Percentiles rank a stretch among this genome's conserved stretches.
These are phyloP conservation scores for Cephus cinctus DNA, from an alignment of 1,140 invertebrate species.

Conservation along the genomic window DNA sequence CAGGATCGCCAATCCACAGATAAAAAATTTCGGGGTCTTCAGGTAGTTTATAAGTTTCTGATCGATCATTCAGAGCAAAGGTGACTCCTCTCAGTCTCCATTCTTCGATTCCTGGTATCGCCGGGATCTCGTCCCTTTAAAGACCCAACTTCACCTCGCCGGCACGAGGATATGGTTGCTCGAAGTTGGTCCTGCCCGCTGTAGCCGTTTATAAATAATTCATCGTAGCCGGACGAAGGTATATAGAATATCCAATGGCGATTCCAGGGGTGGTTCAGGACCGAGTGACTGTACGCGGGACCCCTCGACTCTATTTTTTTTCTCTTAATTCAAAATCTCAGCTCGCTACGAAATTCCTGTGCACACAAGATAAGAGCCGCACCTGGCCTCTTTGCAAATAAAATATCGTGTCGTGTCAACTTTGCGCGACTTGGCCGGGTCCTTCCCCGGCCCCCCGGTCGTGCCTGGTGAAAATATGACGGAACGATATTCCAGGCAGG, in stretches of 20 bases:
- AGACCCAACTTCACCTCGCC: too few species aligned
- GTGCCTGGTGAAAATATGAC: conserved; percentile 38
- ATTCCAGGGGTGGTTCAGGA: not conserved
- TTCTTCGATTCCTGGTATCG: too few species aligned
- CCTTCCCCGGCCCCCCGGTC: too few species aligned
- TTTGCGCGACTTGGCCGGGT: too few species aligned
- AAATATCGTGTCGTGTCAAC: conserved; percentile 36
- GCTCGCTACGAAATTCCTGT: conserved; percentile 34
- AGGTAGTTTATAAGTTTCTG: too few species aligned
- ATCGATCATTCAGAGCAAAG: too few species aligned
- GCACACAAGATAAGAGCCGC: conserved; percentile 38
- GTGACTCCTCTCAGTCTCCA: too few species aligned
- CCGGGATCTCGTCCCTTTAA: too few species aligned
- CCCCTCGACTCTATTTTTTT: conserved; percentile 9
- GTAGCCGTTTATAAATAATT: conserved; percentile 38
- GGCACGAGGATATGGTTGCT: conserved; percentile 3
- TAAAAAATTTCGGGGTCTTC: too few species aligned
- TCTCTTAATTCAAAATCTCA: not conserved
- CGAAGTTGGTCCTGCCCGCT: conserved; percentile 17
- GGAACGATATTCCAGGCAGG: conserved; percentile 40
- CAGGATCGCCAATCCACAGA: too few species aligned
- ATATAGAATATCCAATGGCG: too few species aligned
- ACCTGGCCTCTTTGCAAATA: conserved; percentile 36
- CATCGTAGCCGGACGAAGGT: conserved; percentile 21
- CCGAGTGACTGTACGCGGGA: not conserved